These are phyloP conservation scores for Holothuria scabra DNA, from an alignment of 53 echinoderm and acorn worm genomes.

Conservation along the genomic window DNA sequence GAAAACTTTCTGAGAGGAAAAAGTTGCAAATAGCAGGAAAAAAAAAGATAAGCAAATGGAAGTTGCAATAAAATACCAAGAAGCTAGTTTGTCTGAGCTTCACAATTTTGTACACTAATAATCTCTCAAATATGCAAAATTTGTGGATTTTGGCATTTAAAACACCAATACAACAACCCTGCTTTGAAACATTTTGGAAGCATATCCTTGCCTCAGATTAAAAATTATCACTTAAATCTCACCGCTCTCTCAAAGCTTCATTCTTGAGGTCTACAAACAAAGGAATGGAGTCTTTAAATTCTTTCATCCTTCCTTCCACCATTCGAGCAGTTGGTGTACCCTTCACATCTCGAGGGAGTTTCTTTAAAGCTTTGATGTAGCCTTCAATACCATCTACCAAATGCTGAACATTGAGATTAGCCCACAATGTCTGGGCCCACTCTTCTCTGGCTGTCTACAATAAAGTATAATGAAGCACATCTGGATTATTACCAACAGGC, in stretches of 20 bases:
- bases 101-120: too few species aligned
- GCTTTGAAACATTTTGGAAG: too few species aligned
- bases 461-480: not conserved
- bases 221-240: not conserved
- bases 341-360: constrained; percentile 94
- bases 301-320: constrained; percentile 97
- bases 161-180: too few species aligned
- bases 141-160: too few species aligned
- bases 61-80: too few species aligned
- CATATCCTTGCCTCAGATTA: too few species aligned
- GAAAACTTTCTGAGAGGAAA: too few species aligned
- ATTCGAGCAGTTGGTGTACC: constrained; percentile 87
- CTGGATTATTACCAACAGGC: too few species aligned
- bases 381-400: constrained; percentile 92
- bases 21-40: too few species aligned
- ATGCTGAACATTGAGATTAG: constrained; percentile 89
- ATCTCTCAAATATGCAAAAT: too few species aligned
- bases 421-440: constrained; percentile 99
- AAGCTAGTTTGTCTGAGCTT: too few species aligned
- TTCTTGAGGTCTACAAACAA: constrained; percentile 99
- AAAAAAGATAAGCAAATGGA: too few species aligned
- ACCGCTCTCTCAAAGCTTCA: constrained; percentile 97
- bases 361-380: constrained; percentile 94
- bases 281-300: constrained; percentile 96
- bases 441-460: constrained; percentile 94